phyloP scores from a whole-genome alignment of 2,113 vertebrate species.

The Corythaeola cristata region DNA sequence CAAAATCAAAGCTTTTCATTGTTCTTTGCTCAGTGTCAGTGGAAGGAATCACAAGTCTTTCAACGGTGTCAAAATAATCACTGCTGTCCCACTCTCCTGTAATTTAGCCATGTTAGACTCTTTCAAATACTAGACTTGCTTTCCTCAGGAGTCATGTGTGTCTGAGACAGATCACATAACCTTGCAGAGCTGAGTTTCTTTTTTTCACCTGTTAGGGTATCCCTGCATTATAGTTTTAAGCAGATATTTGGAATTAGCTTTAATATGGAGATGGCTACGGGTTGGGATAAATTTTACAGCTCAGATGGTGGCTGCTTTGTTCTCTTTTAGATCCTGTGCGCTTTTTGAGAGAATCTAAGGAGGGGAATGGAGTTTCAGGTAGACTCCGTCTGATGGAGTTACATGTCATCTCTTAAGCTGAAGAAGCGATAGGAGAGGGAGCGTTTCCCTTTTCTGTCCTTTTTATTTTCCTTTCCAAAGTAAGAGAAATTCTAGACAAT shows the following conservation, averaged over 20 bases:
- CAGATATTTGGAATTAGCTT: slow-evolving; percentile 10
- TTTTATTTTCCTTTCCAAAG: neutral
- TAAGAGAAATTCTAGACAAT: neutral
- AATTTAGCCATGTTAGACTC: neutral
- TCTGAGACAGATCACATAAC: neutral
- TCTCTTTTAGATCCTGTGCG: neutral
- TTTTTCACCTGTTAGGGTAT: neutral
- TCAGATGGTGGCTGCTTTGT: neutral
- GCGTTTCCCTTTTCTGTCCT: neutral
- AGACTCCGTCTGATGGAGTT: neutral
- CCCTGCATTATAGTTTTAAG: neutral
- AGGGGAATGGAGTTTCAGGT: neutral
- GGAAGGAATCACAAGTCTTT: neutral
- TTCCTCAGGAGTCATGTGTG: neutral
- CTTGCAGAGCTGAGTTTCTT: neutral
- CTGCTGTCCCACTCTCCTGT: neutral
- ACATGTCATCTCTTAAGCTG: neutral
- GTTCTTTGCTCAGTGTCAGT: neutral
- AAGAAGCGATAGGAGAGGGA: neutral
- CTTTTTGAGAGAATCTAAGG: neutral
- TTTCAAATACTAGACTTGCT: neutral
- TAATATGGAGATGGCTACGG: neutral
- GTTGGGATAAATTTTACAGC: neutral
- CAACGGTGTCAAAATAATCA: neutral
- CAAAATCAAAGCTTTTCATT: neutral